phyloP scores from a whole-genome alignment of 2,888 invertebrate genomes.

The Drosophila pseudotakahashii region DNA sequence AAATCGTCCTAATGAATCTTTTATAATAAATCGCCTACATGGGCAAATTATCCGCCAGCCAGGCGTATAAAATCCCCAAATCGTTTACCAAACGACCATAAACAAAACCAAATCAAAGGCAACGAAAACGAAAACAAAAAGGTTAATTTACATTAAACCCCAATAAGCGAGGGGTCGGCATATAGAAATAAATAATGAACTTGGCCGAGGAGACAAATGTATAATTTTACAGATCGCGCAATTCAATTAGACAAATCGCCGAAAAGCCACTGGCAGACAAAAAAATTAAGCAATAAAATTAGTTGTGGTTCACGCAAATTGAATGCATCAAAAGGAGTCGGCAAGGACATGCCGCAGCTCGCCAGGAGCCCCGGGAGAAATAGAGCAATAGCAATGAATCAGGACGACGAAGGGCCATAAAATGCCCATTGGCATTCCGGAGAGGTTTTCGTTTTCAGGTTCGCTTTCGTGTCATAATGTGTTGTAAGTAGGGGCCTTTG shows the following conservation, averaged over 20 bases:
- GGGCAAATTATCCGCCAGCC: slow-evolving; percentile 54
- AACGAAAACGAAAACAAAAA: slow-evolving; percentile 41
- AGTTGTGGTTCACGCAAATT: slow-evolving; percentile 84
- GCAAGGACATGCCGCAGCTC: slow-evolving; percentile 54
- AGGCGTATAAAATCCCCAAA: slow-evolving; percentile 36
- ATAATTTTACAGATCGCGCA: slow-evolving; percentile 75
- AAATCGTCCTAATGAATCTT: slow-evolving; percentile 20
- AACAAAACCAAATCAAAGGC: slow-evolving; percentile 35
- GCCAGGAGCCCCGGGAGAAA: slow-evolving; percentile 53
- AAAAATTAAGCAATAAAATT: slow-evolving; percentile 85
- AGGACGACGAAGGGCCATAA: slow-evolving; percentile 60
- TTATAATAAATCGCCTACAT: slow-evolving; percentile 56
- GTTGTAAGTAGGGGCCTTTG: slow-evolving; percentile 74
- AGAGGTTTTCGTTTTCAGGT: slow-evolving; percentile 32
- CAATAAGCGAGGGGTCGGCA: background rate
- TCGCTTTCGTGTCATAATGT: slow-evolving; percentile 74
- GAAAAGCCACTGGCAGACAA: slow-evolving; percentile 41
- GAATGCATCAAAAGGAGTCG: slow-evolving; percentile 72
- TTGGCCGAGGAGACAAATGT: slow-evolving; percentile 71
- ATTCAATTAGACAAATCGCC: slow-evolving; percentile 67
- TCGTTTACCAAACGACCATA: slow-evolving; percentile 32
- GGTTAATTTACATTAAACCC: slow-evolving; percentile 67
- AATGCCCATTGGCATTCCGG: slow-evolving; percentile 57
- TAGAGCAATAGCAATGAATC: slow-evolving; percentile 79
- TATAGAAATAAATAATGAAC: slow-evolving; percentile 74